Base-by-base conservation (phyloP, 2,113 vertebrate species). In the Protobothrops mucrosquamatus region DNA sequence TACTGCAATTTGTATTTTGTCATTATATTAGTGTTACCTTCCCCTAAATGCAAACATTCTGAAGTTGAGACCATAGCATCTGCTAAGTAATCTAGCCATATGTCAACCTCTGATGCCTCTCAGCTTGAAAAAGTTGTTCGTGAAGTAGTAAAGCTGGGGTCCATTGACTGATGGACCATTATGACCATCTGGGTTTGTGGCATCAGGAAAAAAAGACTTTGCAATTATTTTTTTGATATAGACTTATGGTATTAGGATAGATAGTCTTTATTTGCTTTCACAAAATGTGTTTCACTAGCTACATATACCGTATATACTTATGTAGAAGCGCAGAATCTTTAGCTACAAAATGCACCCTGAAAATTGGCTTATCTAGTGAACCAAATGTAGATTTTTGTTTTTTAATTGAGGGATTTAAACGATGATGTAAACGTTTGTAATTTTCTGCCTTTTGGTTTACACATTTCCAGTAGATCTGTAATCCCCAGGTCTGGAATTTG, bases 141-240 rank as follows among this genome's bases (percentile, higher is more conserved):
- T 94, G 85, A 93, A 93, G 92, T 90, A 91, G 8, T n/a, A 91
- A 88, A 92, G 89, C 85, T 29, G 86, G 54, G 87, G 29, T 51
- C 92, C 52, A 24, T 51, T 93, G 93, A 6, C 52, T 95, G 95
- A 95, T 94, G 91, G 94, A 92, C 89, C 61, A 87, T 34, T 88
- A 74, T 46, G 26, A 64, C 59, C 15, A n/a, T 94, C 94, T 93
- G 89, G 81, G 86, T 90, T 23, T 89, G 88, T 94, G 24, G 43
- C 91, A 11, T 94, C 59, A 87, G 26, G 59, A 39, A 86, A 92
- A 95, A 94, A 93, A 26, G 90, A 92, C 93, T 95, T 94, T 48
- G 20, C 94, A 96, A 89, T 34, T 46, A 94, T 51, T 92, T 90
- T 87, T 61, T 86, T 51, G 69, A 86, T 87, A 23, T 88, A 92